Percentiles rank a stretch among this genome's conserved stretches.
Evolutionary conservation across 1,140 invertebrate genomes (phyloP).

Genomic region (Meloidogyne chitwoodi): DNA sequence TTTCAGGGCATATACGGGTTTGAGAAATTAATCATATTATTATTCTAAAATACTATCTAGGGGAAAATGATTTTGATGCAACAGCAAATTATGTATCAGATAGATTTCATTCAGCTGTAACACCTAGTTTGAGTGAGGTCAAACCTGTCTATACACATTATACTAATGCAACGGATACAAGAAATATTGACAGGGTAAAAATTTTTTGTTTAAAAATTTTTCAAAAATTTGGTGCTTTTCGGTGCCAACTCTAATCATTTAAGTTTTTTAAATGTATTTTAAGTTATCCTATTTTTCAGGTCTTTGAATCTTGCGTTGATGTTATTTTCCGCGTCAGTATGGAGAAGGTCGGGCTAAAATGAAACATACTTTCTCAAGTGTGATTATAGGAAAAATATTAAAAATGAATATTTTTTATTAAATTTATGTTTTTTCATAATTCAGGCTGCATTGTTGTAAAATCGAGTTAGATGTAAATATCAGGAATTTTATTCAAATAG

Average conservation of each 20-base stretch:
- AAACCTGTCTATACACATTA: conserved; percentile 77
- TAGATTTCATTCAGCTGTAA: conserved; percentile 80
- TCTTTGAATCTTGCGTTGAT: conserved; percentile 84
- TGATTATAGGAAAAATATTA: neutral
- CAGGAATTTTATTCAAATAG: neutral
- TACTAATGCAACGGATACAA: conserved; percentile 83
- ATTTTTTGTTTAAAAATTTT: too few species aligned
- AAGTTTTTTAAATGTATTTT: too few species aligned
- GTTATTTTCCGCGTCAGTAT: conserved; percentile 89
- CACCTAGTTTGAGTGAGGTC: conserved; percentile 77
- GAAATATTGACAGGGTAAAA: conserved; percentile 69
- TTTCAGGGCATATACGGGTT: conserved; percentile 41
- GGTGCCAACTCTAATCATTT: too few species aligned
- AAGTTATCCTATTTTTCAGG: conserved; percentile 51
- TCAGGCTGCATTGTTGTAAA: neutral
- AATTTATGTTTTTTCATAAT: neutral
- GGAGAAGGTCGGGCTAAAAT: conserved; percentile 78
- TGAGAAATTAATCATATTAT: neutral
- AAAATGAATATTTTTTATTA: neutral
- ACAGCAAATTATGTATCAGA: conserved; percentile 78
- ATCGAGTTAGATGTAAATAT: neutral
- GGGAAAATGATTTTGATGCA: conserved; percentile 76
- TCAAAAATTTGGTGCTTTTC: too few species aligned
- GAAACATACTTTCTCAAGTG: neutral
- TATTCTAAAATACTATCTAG: conserved; percentile 61